Evolutionary conservation across 2,113 vertebrate species (phyloP).

Genomic region (Nyctibius bracteatus): DNA sequence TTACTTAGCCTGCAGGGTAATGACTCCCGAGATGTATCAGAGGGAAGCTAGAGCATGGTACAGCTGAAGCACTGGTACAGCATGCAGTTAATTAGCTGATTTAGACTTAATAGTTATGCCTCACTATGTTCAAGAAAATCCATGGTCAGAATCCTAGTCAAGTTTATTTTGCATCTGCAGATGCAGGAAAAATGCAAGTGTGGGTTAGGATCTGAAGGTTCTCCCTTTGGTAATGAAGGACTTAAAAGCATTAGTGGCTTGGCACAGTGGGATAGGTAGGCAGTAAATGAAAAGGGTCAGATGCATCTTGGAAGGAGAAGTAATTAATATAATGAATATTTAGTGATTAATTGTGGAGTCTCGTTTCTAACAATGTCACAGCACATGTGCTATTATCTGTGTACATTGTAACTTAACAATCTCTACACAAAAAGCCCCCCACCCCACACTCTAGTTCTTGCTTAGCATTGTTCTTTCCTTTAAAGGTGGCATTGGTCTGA

Average conservation of each 20-base stretch:
- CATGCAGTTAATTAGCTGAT: neutral
- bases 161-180: neutral
- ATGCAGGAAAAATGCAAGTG: neutral
- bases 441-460: neutral
- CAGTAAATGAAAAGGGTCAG: neutral
- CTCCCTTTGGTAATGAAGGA: neutral
- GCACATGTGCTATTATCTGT: neutral
- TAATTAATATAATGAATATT: neutral
- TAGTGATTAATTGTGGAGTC: neutral
- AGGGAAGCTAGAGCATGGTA: neutral
- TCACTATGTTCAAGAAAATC: neutral
- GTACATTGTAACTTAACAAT: neutral
- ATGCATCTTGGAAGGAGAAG: neutral
- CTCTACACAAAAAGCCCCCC: rapidly evolving
- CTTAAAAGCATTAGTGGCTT: neutral
- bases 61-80: neutral
- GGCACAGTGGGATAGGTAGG: neutral
- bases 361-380: neutral
- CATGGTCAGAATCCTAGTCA: neutral
- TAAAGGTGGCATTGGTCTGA: neutral
- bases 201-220: neutral
- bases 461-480: neutral
- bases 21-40: neutral
- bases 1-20: neutral
- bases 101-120: neutral